These are phyloP conservation scores for Oryzias curvinotus DNA, from an alignment of 2,113 vertebrate genomes.

Conservation along the genomic window DNA sequence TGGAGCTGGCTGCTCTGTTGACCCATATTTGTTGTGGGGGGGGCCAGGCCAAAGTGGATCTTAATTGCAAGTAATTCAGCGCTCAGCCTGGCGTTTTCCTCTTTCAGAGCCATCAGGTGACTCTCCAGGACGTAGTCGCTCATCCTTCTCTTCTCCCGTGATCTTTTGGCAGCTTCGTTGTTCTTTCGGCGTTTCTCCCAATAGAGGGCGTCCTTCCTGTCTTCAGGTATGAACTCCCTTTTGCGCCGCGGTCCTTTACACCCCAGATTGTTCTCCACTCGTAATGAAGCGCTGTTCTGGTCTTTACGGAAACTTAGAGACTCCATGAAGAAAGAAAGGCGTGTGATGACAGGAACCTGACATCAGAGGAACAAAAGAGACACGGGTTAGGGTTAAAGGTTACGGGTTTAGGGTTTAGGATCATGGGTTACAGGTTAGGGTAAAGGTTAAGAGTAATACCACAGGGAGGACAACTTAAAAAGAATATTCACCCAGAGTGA, in stretches of 20 bases:
- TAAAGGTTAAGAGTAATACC: no score
- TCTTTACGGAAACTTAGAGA: constrained; percentile 1
- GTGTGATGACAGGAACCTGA: constrained; percentile 13
- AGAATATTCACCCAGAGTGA: no score
- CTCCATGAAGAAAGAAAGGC: constrained; percentile 53
- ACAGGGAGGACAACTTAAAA: no score
- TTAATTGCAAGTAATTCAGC: constrained; percentile 83
- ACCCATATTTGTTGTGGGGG: constrained; percentile 26
- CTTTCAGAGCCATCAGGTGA: constrained; percentile 76
- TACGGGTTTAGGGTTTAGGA: no score
- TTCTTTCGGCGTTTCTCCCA: constrained; percentile 93
- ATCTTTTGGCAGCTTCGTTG: constrained; percentile 90
- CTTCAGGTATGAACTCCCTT: constrained; percentile 86
- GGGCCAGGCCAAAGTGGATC: constrained; percentile 76
- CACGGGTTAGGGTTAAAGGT: neutral
- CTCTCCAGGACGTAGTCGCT: constrained; percentile 83
- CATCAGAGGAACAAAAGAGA: neutral
- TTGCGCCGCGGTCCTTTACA: constrained; percentile 73
- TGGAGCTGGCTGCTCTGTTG: constrained; percentile 59
- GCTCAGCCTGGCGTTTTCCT: constrained; percentile 84
- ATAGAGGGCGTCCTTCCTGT: constrained; percentile 88
- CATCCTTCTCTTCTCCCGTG: constrained; percentile 84
- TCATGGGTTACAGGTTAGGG: no score
- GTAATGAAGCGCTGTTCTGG: constrained; percentile 5
- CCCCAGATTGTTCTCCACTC: constrained; percentile 18